A percentile compares a stretch with the other conserved stretches of the same genome.
These are phyloP conservation scores for Centropristis striata DNA, from an alignment of 2,113 vertebrate species.

Conservation along the genomic window DNA sequence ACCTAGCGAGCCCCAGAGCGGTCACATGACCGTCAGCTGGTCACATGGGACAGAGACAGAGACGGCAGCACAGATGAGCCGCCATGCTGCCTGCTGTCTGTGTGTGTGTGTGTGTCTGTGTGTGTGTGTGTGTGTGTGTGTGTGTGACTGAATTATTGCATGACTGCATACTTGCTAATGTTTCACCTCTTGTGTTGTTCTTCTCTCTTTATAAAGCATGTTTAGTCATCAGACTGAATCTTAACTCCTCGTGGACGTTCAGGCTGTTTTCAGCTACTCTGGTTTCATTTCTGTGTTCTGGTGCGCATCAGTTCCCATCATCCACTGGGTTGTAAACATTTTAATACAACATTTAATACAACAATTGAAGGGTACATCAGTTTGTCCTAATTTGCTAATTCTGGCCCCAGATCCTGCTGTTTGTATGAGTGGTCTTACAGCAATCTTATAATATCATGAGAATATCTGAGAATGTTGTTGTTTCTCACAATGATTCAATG, in stretches of 20 bases:
- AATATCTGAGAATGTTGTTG: neutral
- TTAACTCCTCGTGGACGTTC: neutral
- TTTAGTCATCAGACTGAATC: neutral
- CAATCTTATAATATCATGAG: neutral
- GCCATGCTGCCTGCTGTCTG: slow-evolving; percentile 47
- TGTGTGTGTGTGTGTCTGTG: slow-evolving; percentile 17
- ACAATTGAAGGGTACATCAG: neutral
- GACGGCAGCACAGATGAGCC: slow-evolving; percentile 66
- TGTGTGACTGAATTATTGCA: slow-evolving; percentile 51
- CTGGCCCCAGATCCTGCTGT: neutral
- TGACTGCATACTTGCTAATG: neutral
- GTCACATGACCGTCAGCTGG: slow-evolving; percentile 73
- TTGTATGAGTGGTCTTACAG: neutral
- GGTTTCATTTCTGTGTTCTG: neutral
- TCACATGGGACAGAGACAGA: slow-evolving; percentile 47
- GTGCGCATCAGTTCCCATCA: neutral
- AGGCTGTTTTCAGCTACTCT: neutral
- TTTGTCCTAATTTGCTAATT: neutral
- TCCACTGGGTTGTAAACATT: neutral
- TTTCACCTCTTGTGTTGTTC: neutral
- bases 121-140: slow-evolving; percentile 33
- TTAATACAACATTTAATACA: neutral
- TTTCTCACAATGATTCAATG: neutral
- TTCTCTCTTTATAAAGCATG: neutral
- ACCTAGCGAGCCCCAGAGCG: slow-evolving; percentile 66